Percentiles rank a stretch among this genome's conserved stretches.
Evolutionary conservation across 2,888 invertebrate genomes (phyloP).

Genomic region (Lasius fuliginosus): DNA sequence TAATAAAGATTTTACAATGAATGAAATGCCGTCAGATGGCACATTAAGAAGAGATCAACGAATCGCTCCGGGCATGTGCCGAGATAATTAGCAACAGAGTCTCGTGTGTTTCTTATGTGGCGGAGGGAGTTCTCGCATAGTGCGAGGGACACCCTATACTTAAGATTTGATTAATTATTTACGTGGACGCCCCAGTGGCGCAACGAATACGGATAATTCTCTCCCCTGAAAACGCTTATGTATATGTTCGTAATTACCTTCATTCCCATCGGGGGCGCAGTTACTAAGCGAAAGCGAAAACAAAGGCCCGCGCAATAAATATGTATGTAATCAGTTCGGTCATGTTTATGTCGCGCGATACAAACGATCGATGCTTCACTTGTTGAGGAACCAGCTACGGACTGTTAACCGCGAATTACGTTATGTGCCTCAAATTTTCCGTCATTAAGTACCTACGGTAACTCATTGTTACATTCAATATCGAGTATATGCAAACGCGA

Average conservation of each 20-base stretch:
- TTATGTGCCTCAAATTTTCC: slow-evolving; percentile 23
- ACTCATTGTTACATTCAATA: slow-evolving; percentile 31
- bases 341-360: slow-evolving; percentile 5
- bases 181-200: slow-evolving; percentile 72
- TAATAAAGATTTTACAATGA: slow-evolving; percentile 14
- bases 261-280: slow-evolving; percentile 69
- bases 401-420: slow-evolving; percentile 16
- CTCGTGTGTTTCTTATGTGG: slow-evolving; percentile 53
- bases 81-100: slow-evolving; percentile 69
- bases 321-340: slow-evolving; percentile 27
- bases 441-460: slow-evolving; percentile 35
- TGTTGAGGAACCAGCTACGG: slow-evolving; percentile 8
- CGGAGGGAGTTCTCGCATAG: slow-evolving; percentile 59
- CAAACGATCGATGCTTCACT: slow-evolving; percentile 15
- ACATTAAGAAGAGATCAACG: slow-evolving; percentile 65
- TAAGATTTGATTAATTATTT: slow-evolving; percentile 83
- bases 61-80: slow-evolving; percentile 63
- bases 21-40: slow-evolving; percentile 50
- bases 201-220: slow-evolving; percentile 67
- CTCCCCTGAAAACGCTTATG: slow-evolving; percentile 53
- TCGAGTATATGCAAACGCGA: not conserved
- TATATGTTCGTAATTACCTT: slow-evolving; percentile 74
- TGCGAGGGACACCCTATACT: slow-evolving; percentile 76
- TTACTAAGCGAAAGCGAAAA: slow-evolving; percentile 50
- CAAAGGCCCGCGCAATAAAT: slow-evolving; percentile 22